Evolutionary conservation across 2,113 vertebrate genomes (phyloP).

Genomic region (Colistium nudipinnis): DNA sequence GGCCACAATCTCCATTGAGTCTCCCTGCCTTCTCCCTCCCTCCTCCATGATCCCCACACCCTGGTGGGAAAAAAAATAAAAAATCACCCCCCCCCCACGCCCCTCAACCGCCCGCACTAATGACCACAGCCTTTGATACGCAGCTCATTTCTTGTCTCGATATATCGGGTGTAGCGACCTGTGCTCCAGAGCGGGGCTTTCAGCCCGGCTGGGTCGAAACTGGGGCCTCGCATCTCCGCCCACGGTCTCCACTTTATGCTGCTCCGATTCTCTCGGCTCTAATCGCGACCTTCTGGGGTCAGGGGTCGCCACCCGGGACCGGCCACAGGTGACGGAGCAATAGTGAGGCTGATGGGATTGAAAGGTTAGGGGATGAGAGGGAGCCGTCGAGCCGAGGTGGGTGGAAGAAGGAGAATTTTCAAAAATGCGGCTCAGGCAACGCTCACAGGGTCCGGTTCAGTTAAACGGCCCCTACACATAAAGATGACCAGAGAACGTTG

Average conservation of each 20-base stretch:
- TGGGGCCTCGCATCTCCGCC: constrained; percentile 32
- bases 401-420: constrained; percentile 44
- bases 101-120: constrained; percentile 52
- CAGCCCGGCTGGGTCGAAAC: constrained; percentile 32
- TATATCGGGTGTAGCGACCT: constrained; percentile 48
- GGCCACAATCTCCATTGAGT: constrained; percentile 45
- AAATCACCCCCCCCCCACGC: too few relatives aligned
- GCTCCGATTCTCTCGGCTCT: constrained; percentile 48
- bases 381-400: constrained; percentile 39
- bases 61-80: constrained; percentile 21
- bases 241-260: constrained; percentile 29
- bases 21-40: constrained; percentile 40
- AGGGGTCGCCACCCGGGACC: constrained; percentile 55
- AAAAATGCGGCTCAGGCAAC: constrained; percentile 74
- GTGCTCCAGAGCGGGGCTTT: constrained; percentile 24
- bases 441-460: constrained; percentile 71
- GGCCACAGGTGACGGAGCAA: constrained; percentile 79
- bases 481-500: not conserved
- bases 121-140: constrained; percentile 63
- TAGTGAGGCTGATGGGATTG: constrained; percentile 76
- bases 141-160: constrained; percentile 41
- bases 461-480: not conserved
- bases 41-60: constrained; percentile 29
- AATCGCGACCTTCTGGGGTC: constrained; percentile 64
- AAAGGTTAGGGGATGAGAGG: constrained; percentile 67